A percentile compares a stretch with the other conserved stretches of the same genome.
Evolutionary conservation across 2,888 invertebrate genomes (phyloP).

Genomic region (Unio pictorum): DNA sequence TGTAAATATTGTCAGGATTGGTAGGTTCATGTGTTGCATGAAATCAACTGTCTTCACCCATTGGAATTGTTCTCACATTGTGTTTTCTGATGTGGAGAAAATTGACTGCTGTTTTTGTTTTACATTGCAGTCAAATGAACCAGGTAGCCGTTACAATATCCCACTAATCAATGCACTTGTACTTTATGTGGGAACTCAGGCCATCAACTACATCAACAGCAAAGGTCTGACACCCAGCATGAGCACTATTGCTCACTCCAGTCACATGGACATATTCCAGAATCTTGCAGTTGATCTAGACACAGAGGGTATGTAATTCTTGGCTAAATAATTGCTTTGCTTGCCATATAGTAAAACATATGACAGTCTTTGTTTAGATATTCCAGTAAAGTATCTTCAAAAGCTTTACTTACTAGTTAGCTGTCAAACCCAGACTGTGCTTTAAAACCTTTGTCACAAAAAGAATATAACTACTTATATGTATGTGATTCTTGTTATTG

Average conservation of each 20-base stretch:
- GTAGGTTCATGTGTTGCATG: too few species aligned
- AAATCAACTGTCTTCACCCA: too few species aligned
- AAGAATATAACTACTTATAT: too few species aligned
- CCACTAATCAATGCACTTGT: slow-evolving; percentile 97
- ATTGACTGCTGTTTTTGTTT: not conserved
- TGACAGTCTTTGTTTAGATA: too few species aligned
- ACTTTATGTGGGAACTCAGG: slow-evolving; percentile 97
- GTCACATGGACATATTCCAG: slow-evolving; percentile 99
- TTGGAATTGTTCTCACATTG: too few species aligned
- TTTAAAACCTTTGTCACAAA: too few species aligned
- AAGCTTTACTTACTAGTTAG: too few species aligned
- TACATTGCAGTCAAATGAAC: slow-evolving; percentile 73
- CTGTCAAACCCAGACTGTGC: too few species aligned
- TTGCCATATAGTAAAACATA: too few species aligned
- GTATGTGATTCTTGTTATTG: too few species aligned
- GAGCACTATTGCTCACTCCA: slow-evolving; percentile 95
- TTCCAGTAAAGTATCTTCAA: too few species aligned
- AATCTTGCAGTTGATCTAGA: slow-evolving; percentile 90
- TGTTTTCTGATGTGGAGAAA: not conserved
- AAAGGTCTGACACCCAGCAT: slow-evolving; percentile 95
- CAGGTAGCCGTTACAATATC: slow-evolving; percentile 93
- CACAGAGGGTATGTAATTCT: slow-evolving; percentile 73
- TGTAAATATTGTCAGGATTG: too few species aligned
- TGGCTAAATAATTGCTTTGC: slow-evolving; percentile 65
- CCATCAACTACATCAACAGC: slow-evolving; percentile 90